phyloP scores from a whole-genome alignment of 2,113 vertebrate genomes.

The Tauraco erythrolophus region DNA sequence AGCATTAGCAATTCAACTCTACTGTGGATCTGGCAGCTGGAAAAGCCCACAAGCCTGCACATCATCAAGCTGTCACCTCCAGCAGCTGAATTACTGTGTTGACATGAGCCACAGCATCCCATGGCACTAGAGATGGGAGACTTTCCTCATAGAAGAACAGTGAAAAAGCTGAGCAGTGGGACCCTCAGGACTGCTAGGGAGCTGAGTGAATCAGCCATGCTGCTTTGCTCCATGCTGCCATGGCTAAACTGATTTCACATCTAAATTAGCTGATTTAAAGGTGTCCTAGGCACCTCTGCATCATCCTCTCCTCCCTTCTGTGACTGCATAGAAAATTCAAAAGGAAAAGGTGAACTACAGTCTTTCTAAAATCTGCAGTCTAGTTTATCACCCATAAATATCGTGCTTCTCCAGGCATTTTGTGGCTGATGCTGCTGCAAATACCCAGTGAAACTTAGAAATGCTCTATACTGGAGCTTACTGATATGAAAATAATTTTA shows the following conservation, averaged over 20 bases:
- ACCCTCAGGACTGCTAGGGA: neutral
- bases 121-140: neutral
- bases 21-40: neutral
- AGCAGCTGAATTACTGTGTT: neutral
- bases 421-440: neutral
- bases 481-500: neutral
- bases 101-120: neutral
- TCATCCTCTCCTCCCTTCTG: neutral
- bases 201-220: neutral
- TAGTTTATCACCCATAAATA: neutral
- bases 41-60: neutral
- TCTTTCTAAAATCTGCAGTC: neutral
- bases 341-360: neutral
- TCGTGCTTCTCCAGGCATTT: neutral
- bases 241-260: neutral
- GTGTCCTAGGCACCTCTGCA: neutral
- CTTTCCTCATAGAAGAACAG: neutral
- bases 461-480: neutral
- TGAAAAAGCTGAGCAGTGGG: neutral
- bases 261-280: constrained; percentile 28
- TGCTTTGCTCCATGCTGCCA: neutral
- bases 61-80: neutral
- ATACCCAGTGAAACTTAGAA: neutral
- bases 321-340: neutral
- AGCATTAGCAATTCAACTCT: neutral